phyloP scores from a whole-genome alignment of 2,888 invertebrate genomes.

The Andrena praecox region DNA sequence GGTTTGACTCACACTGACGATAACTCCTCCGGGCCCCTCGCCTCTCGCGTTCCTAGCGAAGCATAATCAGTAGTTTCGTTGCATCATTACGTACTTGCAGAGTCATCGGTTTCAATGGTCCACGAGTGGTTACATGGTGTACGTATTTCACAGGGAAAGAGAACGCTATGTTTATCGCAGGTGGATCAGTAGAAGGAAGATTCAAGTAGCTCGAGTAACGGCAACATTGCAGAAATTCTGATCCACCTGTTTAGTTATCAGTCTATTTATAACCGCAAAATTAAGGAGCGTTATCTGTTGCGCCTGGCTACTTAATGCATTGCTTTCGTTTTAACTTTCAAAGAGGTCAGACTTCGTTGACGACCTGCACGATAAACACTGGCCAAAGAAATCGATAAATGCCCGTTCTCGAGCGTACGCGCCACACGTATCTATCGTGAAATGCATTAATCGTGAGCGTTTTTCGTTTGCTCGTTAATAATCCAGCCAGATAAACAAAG shows the following conservation, averaged over 20 bases:
- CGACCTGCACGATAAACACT: conserved; percentile 25
- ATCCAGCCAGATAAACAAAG: background rate
- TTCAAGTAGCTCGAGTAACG: too few species aligned
- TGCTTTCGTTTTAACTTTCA: conserved; percentile 9
- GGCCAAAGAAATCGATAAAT: conserved; percentile 6
- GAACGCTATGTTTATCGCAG: background rate
- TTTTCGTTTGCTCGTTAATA: conserved; percentile 19
- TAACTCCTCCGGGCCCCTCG: background rate
- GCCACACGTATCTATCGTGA: background rate
- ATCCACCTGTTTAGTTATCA: conserved; percentile 25
- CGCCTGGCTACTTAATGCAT: background rate
- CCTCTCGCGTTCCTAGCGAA: background rate
- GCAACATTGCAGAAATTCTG: background rate
- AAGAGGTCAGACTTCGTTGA: background rate
- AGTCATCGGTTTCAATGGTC: background rate
- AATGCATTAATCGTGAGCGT: conserved; percentile 29
- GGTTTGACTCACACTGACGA: background rate
- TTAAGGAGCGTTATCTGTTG: conserved; percentile 36
- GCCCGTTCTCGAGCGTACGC: background rate
- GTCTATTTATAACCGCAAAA: conserved; percentile 28
- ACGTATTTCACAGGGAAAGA: background rate
- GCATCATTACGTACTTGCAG: conserved; percentile 1
- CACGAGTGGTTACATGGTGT: background rate
- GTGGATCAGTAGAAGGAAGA: background rate
- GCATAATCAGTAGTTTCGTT: background rate